These are phyloP conservation scores for Apaloderma vittatum DNA, from an alignment of 2,113 vertebrate genomes.

Conservation along the genomic window DNA sequence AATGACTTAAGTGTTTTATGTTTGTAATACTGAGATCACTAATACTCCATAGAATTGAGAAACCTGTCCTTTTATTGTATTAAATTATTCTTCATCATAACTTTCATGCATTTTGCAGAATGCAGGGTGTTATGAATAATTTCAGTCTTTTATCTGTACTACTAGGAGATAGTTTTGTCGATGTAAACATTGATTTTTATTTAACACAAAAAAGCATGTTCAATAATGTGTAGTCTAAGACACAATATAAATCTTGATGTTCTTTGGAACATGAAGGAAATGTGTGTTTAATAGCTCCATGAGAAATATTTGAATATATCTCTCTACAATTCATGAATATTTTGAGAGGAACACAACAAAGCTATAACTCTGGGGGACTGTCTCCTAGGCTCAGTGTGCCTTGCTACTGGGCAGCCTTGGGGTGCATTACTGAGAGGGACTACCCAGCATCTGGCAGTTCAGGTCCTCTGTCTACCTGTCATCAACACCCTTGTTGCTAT, in stretches of 20 bases:
- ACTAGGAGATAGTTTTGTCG: not conserved
- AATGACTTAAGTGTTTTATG: not conserved
- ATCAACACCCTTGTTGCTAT: not conserved
- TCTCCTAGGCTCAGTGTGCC: not conserved
- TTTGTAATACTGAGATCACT: not conserved
- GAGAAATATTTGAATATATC: not conserved
- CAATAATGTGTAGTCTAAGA: not conserved
- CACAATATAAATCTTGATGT: not conserved
- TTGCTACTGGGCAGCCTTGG: not conserved
- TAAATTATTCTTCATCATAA: not conserved
- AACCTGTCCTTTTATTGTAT: not conserved
- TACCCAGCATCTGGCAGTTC: not conserved
- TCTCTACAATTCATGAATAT: not conserved
- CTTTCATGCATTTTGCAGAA: not conserved
- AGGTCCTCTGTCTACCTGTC: not conserved
- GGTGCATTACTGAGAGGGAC: not conserved
- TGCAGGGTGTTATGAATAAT: not conserved
- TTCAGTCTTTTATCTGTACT: not conserved
- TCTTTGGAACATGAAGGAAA: not conserved
- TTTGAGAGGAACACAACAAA: not conserved
- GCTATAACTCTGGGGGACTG: not conserved
- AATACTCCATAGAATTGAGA: not conserved
- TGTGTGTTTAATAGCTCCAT: not conserved
- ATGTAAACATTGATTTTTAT: not conserved
- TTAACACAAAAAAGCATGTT: not conserved